Evolutionary conservation across 2,113 vertebrate genomes (phyloP), one percentile per base, ranked within the genome.

Genomic region (Thunnus thynnus): DNA sequence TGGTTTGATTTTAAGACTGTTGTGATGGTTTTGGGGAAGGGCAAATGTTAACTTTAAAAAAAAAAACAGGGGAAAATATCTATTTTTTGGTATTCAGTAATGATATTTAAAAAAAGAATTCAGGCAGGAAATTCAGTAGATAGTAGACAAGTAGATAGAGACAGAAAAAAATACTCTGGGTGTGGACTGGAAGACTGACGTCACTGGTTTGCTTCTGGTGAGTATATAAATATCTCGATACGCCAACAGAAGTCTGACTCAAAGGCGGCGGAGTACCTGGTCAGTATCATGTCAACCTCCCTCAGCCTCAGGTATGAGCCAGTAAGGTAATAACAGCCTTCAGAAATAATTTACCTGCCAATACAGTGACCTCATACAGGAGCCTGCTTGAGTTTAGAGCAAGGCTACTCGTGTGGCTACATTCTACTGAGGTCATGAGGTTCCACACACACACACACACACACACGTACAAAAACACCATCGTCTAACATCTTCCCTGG

Each of bases 181-280:
- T 58, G 77, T 7, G 16, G 63, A 66, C 65, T 27, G 22, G 48
- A 30, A 77, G 61, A 16, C 81, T 82, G 80, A 87, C 72, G 70
- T 83, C 78, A 78, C 78, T 84, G 78, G 78, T 86, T 88, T 84
- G 57, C 61, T 65, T 78, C 41, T 78, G 52, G 16, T 47, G 71
- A 54, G 60, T 41, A 0, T 78, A 50, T 60, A 82, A 81, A 57
- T 3, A 64, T 62, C 52, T n/a, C 3, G 30, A 79, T 36, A 30
- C 41, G 13, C 47, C 16, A 71, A 2, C 20, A 71, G 57, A 68
- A 13, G 80, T 61, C 1, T 84, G 70, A 78, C 51, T 80, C 85
- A 83, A 63, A 64, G 51, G 60, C 30, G 22, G 82, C 14, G 4
- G 27, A 41, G 62, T 12, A 71, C 48, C 81, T 81, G 85, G 70